Base-by-base conservation (phyloP, 1,140 invertebrate species). In the Drosophila ogumai region DNA sequence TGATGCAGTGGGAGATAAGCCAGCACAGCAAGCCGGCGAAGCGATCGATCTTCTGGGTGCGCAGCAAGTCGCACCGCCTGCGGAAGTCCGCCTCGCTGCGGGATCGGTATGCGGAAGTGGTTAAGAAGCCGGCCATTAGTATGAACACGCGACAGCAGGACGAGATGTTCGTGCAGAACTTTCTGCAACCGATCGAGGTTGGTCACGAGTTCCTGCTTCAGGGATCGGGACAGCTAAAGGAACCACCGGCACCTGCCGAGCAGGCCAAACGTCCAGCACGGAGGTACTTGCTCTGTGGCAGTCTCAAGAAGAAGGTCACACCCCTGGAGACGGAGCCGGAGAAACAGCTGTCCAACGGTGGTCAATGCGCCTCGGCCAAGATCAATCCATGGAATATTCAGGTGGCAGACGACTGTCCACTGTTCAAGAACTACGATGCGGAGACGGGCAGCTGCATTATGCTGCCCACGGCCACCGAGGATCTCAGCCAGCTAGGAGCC, bases 361-460 rank as follows among this genome's bases (percentile, higher is more conserved):
- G 56, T 0, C 47, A 49, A 4, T 66, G 61, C 36, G 28, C 55
- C 6, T 13, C 74, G 8, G 50, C 52, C 32, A 87, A 92, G 49
- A 66, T 82, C 3, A 87, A 74, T 55, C 85, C 81, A 40, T 90
- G 92, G 75, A 93, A 90, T 65, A 79, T 92, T 5, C 88, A 93
- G 46, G 81, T 88, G 36, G 82, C 90, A 28, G 71, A 80, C 12
- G 90, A 92, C 59, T 91, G 86, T 74, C 80, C 91, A 3, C 65
- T 92, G 17, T 92, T 93, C 66, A 90, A 93, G 58, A 93, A 93
- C 65, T 93, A 92, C 40, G 93, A 93, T 41, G 87, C 88, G 12
- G 93, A 93, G 65, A 93, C 92, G 31, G 93, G 93, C 57, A 81
- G 88, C 56, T 93, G 92, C 54, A 90, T 93, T 13, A 93, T 93